These are phyloP conservation scores for Bombylius discolor DNA, from an alignment of 2,888 invertebrate species.

Conservation along the genomic window DNA sequence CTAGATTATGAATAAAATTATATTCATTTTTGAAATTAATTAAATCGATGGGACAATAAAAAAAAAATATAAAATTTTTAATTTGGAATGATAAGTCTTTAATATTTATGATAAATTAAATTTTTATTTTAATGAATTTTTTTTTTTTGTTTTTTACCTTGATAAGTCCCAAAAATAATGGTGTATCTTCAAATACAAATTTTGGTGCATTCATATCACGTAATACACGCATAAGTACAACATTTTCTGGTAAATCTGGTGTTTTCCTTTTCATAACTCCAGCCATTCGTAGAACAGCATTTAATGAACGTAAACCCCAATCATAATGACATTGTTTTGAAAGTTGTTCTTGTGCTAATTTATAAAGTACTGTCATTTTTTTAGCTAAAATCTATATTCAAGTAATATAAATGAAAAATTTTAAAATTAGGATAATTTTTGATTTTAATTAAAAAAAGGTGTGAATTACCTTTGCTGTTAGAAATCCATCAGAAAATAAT, in stretches of 20 bases:
- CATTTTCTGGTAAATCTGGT: slow-evolving; percentile 66
- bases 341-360: slow-evolving; percentile 71
- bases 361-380: slow-evolving; percentile 87
- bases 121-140: too few relatives aligned
- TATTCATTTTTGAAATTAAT: background rate
- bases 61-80: too few relatives aligned
- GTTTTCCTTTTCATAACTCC: slow-evolving; percentile 72
- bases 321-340: slow-evolving; percentile 91
- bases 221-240: slow-evolving; percentile 81
- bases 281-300: slow-evolving; percentile 82
- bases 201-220: slow-evolving; percentile 90
- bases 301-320: slow-evolving; percentile 84
- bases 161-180: slow-evolving; percentile 71
- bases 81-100: too few relatives aligned
- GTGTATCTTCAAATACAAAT: slow-evolving; percentile 84
- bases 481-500: slow-evolving; percentile 82
- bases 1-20: too few relatives aligned
- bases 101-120: too few relatives aligned
- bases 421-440: background rate
- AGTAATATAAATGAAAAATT: background rate
- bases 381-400: slow-evolving; percentile 56
- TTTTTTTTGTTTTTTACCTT: slow-evolving; percentile 42
- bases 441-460: background rate
- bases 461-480: slow-evolving; percentile 61
- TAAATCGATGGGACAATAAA: too few relatives aligned